Conservation (phyloP, 2,113 vertebrate genomes). For the Catharus fuscescens region DNA sequence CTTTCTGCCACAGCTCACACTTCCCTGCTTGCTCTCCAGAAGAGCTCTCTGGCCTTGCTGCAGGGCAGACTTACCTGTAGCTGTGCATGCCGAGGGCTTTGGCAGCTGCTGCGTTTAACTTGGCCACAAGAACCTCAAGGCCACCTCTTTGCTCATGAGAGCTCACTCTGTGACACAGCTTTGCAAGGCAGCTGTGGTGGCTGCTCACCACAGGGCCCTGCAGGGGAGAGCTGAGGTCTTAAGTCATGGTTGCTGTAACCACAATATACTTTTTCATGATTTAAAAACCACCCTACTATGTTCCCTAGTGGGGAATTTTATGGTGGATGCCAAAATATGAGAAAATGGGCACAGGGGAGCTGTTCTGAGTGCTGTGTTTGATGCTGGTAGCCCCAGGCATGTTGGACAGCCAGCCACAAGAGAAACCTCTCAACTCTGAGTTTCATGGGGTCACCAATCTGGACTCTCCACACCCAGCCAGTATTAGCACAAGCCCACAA, state of each 20-base stretch:
- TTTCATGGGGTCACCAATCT: not conserved
- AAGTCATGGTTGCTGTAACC: conserved; percentile 23
- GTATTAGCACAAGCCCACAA: not conserved
- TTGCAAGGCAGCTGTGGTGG: not conserved
- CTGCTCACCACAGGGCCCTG: not conserved
- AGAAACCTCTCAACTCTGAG: not conserved
- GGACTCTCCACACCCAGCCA: not conserved
- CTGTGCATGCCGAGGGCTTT: not conserved
- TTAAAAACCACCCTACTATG: not conserved
- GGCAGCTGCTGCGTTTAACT: conserved; percentile 19
- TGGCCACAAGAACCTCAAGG: not conserved
- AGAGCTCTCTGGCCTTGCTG: not conserved
- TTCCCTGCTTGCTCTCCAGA: not conserved
- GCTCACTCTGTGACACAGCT: not conserved
- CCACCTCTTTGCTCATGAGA: not conserved
- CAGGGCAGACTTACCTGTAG: not conserved
- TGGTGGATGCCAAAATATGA: not conserved
- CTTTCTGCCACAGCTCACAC: not conserved
- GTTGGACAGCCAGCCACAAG: not conserved
- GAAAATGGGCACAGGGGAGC: not conserved
- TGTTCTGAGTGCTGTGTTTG: not conserved
- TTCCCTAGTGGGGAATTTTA: not conserved
- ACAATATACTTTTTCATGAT: not conserved
- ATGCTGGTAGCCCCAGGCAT: not conserved
- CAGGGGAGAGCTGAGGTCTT: not conserved